Evolutionary conservation across 2,888 invertebrate genomes (phyloP), one percentile per base, ranked within the genome.

Genomic region (Lacanobia wlatinum): DNA sequence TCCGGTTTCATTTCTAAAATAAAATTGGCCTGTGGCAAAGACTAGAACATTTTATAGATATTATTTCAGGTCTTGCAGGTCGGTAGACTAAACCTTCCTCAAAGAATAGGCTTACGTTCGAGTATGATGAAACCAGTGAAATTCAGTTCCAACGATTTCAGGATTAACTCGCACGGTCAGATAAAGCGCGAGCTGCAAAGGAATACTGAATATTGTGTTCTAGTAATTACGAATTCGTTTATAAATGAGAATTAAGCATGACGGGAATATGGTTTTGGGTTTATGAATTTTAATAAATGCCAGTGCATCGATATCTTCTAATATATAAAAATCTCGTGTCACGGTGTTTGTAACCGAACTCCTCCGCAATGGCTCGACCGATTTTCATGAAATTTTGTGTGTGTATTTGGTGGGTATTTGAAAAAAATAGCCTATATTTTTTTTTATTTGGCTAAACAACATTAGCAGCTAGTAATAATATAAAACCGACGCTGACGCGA

Each of bases 81-180:
- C 16, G 38, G 8, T 74, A 65, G 66, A 52, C 79, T 62, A 68
- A 70, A 69, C 60, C 67, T 76, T 50, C 34, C 55, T 65, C 53
- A 73, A 76, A 70, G 65, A 80, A 83, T 66, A 63, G 65, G 68
- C 73, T 76, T 83, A 76, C 46, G 40, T 69, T 58, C 46, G 58
- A 73, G 50, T 66, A 63, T 69, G 70, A 82, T 83, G 70, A 69
- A 73, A 75, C 58, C 68, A 66, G 67, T 53, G 58, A 83, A 73
- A 76, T 69, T 69, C 55, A 43, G 63, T 83, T 64, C 16, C 40
- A 59, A 50, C 70, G 79, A 68, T 81, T 78, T 68, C 46, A 71
- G 76, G 70, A 83, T 76, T 80, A 82, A 67, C 68, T 64, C 43
- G 48, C 50, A 60, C 46, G 52, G 53, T 50, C 66, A 67, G 28